Base-by-base conservation (phyloP, 1,140 invertebrate species). In the Lethrus apterus region DNA sequence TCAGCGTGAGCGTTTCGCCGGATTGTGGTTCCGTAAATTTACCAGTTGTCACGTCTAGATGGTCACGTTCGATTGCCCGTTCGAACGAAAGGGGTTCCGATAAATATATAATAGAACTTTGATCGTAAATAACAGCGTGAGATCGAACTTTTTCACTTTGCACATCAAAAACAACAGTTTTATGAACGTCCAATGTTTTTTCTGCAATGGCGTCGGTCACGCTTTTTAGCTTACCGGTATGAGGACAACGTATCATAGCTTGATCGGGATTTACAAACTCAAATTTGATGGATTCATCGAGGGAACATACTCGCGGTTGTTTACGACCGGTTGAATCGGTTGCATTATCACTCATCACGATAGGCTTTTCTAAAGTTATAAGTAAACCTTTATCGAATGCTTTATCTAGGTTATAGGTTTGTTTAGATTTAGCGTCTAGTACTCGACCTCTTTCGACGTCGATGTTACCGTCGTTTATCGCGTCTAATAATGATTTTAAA, bases 401-500 rank as follows among this genome's bases (percentile, higher is more conserved):
- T 24, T 79, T 74, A 54, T 88, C 83, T 45, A 88, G 76, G 50
- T 78, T 82, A 42, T 81, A 82, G 0, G 73, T 70, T 34, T 80
- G 77, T 60, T 83, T 86, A 1, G 82, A 80, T 63, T 86, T 82
- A 0, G 80, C 76, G 71, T 93, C 88, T 23, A 83, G 72, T 33
- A 93, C 81, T 31, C 76, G 73, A 40, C 90, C 89, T 57, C 79
- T 83, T 1, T 71, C 59, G 3, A 83, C 73, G 65, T 93, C 84
- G 21, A 94, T 78, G 38, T 83, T 80, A 19, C 84, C 86, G 56
- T 86, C 83, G 51, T 85, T 78, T 47, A 93, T 85, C 8, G 86
- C 89, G 20, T 77, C 67, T 8, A 73, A 56, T 2, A 94, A 60
- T 4, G 85, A 77, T 62, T 87, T 83, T 32, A 87, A 75, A 51